phyloP scores from a whole-genome alignment of 1,140 invertebrate species.

The Aphelenchoides besseyi region DNA sequence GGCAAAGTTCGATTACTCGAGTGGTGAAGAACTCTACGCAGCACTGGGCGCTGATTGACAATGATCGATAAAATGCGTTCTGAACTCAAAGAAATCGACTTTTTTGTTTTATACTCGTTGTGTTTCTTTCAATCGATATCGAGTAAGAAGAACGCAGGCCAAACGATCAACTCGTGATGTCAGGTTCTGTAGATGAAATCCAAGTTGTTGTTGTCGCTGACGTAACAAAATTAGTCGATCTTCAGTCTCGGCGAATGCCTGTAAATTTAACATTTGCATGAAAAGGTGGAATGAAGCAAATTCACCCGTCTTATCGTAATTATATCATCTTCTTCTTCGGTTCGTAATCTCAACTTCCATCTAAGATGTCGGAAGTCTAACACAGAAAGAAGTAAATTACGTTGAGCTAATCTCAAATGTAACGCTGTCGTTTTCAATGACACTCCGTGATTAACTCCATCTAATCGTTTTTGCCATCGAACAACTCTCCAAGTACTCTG shows the following conservation, averaged over 20 bases:
- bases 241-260: slow-evolving; percentile 37
- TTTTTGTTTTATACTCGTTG: not conserved
- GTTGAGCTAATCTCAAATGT: slow-evolving; percentile 39
- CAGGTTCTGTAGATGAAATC: slow-evolving; percentile 21
- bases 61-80: slow-evolving; percentile 16
- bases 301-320: slow-evolving; percentile 31
- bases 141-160: not conserved
- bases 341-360: slow-evolving; percentile 48
- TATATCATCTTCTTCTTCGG: slow-evolving; percentile 52
- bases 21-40: slow-evolving; percentile 21
- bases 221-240: slow-evolving; percentile 27
- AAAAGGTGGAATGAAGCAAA: not conserved
- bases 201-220: slow-evolving; percentile 32
- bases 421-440: slow-evolving; percentile 30
- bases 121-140: not conserved
- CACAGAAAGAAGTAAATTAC: slow-evolving; percentile 45
- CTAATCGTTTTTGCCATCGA: slow-evolving; percentile 38
- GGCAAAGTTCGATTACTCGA: too few species aligned
- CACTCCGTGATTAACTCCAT: slow-evolving; percentile 17
- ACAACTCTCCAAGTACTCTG: slow-evolving; percentile 56
- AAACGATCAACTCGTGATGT: slow-evolving; percentile 21
- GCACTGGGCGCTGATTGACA: slow-evolving; percentile 20
- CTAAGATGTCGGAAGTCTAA: slow-evolving; percentile 48
- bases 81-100: slow-evolving; percentile 4
- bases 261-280: slow-evolving; percentile 17